Conservation (phyloP, 2,797 vertebrate species). For the Vultur gryphus region DNA sequence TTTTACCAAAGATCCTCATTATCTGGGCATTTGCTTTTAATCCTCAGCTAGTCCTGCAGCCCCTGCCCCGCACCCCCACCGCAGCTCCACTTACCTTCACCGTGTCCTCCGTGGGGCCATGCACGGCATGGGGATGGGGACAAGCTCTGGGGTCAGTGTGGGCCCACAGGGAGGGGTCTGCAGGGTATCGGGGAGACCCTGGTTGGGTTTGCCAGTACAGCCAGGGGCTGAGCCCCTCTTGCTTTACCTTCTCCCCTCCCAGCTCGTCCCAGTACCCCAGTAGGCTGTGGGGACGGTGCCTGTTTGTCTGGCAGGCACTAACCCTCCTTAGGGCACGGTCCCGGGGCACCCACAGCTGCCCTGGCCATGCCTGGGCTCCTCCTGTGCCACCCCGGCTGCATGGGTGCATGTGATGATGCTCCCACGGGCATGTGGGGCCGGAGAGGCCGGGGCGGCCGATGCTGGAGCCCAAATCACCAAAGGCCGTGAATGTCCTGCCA, state of each 20-base stretch:
- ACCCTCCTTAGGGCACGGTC: background rate
- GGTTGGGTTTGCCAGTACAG: background rate
- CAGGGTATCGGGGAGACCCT: rapidly evolving
- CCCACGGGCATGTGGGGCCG: rapidly evolving
- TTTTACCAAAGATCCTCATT: slow-evolving; percentile 57
- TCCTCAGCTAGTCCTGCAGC: background rate
- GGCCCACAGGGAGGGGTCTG: rapidly evolving
- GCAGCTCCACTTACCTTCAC: background rate
- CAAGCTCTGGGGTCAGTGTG: background rate
- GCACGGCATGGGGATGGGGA: rapidly evolving
- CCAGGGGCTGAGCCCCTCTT: background rate
- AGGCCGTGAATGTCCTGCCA: background rate
- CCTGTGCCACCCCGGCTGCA: background rate
- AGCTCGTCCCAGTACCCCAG: background rate
- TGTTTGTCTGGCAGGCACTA: background rate
- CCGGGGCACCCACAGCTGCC: rapidly evolving
- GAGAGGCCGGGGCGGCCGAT: rapidly evolving
- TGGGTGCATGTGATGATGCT: background rate
- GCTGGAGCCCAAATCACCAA: background rate
- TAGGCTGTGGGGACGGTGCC: rapidly evolving
- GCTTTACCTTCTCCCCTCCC: background rate
- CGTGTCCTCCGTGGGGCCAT: rapidly evolving
- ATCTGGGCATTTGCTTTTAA: slow-evolving; percentile 55
- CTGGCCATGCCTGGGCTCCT: rapidly evolving
- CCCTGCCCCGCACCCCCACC: background rate